These are phyloP conservation scores for Mola mola DNA, from an alignment of 2,113 vertebrate species.

Conservation along the genomic window DNA sequence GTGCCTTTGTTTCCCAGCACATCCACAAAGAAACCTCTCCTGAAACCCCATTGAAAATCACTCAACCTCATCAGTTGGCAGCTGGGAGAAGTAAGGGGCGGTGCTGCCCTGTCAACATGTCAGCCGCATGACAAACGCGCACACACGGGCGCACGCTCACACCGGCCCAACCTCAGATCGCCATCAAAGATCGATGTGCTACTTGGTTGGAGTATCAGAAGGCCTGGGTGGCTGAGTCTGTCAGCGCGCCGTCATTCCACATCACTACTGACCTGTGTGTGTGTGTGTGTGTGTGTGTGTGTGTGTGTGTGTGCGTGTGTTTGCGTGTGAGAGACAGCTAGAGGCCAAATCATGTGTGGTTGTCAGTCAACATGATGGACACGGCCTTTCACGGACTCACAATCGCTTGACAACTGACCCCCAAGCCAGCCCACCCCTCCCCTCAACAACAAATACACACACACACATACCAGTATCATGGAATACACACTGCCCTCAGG, in stretches of 20 bases:
- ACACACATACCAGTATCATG: slow-evolving; percentile 40
- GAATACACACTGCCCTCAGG: slow-evolving; percentile 53
- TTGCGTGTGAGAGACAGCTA: slow-evolving; percentile 16
- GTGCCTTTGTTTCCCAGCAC: slow-evolving; percentile 58
- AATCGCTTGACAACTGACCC: slow-evolving; percentile 76
- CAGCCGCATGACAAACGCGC: slow-evolving; percentile 60
- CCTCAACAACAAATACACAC: slow-evolving; percentile 40
- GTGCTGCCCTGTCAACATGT: slow-evolving; percentile 78
- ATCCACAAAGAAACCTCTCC: slow-evolving; percentile 39
- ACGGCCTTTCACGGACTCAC: slow-evolving; percentile 78
- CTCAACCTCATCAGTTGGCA: slow-evolving; percentile 77
- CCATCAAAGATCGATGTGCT: slow-evolving; percentile 38
- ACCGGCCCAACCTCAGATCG: slow-evolving; percentile 33
- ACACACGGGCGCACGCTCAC: slow-evolving; percentile 12
- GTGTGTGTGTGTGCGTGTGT: slow-evolving; percentile 18
- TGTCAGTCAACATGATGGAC: slow-evolving; percentile 79
- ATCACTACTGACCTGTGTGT: slow-evolving; percentile 52
- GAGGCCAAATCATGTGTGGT: slow-evolving; percentile 36
- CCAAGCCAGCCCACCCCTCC: slow-evolving; percentile 18
- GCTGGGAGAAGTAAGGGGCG: slow-evolving; percentile 73
- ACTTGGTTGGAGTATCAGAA: slow-evolving; percentile 3
- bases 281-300: slow-evolving; percentile 20
- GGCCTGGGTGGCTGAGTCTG: slow-evolving; percentile 13
- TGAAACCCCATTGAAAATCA: slow-evolving; percentile 71
- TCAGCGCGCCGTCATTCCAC: slow-evolving; percentile 34